phyloP scores from a whole-genome alignment of 2,888 invertebrate genomes.

The Chouioia cunea region DNA sequence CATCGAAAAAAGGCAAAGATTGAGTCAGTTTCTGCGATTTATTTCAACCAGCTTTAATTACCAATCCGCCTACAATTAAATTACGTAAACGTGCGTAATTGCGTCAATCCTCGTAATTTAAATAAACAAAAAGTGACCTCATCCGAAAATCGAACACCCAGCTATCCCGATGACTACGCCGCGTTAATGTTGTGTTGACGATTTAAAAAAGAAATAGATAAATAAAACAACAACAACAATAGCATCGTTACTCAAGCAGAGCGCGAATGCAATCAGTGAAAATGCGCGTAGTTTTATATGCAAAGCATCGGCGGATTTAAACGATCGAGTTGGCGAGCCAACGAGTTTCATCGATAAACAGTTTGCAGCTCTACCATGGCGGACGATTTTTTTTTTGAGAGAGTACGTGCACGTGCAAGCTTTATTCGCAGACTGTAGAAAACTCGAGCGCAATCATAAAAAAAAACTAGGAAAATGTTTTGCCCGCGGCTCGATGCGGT shows the following conservation, averaged over 20 bases:
- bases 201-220: constrained; percentile 7
- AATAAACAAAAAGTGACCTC: not conserved
- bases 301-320: constrained; percentile 31
- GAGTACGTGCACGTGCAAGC: not conserved
- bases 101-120: too few relatives aligned
- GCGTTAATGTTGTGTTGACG: constrained; percentile 22
- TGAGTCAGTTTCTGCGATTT: too few relatives aligned
- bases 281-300: constrained; percentile 27
- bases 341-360: constrained; percentile 26
- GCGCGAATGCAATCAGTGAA: not conserved
- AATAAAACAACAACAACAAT: too few relatives aligned
- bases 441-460: not conserved
- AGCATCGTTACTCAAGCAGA: not conserved
- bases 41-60: too few relatives aligned
- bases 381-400: constrained; percentile 11
- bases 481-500: too few relatives aligned
- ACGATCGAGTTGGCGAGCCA: constrained; percentile 23
- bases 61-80: too few relatives aligned
- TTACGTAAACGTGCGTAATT: too few relatives aligned
- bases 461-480: too few relatives aligned
- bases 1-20: too few relatives aligned
- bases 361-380: constrained; percentile 15
- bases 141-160: constrained; percentile 10
- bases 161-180: not conserved
- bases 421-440: not conserved